Evolutionary conservation across 2,888 invertebrate genomes (phyloP).

Genomic region (Caenorhabditis doughertyi): DNA sequence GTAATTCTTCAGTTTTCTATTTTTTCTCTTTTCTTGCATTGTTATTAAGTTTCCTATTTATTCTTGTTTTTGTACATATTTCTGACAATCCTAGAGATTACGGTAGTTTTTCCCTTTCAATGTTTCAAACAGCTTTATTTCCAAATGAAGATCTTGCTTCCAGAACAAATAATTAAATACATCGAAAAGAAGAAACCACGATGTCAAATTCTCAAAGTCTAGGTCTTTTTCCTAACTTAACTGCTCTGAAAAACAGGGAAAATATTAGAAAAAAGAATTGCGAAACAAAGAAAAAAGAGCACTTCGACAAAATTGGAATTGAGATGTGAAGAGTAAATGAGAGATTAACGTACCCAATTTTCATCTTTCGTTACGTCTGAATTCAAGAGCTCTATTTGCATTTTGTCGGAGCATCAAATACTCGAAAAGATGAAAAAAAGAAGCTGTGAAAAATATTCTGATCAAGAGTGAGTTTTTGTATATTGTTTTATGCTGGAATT

Average conservation of each 20-base stretch:
- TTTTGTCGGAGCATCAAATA: constrained; percentile 2
- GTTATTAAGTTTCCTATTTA: background rate
- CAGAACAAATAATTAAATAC: background rate
- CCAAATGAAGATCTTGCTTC: too few species aligned
- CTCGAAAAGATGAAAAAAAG: constrained; percentile 4
- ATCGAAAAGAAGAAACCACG: too few species aligned
- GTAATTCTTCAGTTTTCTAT: constrained; percentile 1
- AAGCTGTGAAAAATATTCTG: constrained; percentile 17
- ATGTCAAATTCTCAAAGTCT: too few species aligned
- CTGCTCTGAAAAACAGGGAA: too few species aligned
- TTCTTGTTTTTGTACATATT: constrained; percentile 14
- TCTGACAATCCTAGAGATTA: too few species aligned
- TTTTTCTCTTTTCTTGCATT: constrained; percentile 22
- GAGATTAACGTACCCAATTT: constrained; percentile 18
- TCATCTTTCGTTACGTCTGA: background rate
- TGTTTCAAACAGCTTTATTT: too few species aligned
- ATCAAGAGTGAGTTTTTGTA: constrained; percentile 27
- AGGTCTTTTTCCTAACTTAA: too few species aligned
- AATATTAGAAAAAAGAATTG: background rate
- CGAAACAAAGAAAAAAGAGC: background rate
- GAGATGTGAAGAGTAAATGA: background rate
- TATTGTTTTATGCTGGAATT: background rate
- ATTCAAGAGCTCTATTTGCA: constrained; percentile 6
- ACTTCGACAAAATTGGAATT: constrained; percentile 16
- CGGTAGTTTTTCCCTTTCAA: too few species aligned